These are phyloP conservation scores for Numenius phaeopus DNA, from an alignment of 2,797 vertebrate species.

Conservation along the genomic window DNA sequence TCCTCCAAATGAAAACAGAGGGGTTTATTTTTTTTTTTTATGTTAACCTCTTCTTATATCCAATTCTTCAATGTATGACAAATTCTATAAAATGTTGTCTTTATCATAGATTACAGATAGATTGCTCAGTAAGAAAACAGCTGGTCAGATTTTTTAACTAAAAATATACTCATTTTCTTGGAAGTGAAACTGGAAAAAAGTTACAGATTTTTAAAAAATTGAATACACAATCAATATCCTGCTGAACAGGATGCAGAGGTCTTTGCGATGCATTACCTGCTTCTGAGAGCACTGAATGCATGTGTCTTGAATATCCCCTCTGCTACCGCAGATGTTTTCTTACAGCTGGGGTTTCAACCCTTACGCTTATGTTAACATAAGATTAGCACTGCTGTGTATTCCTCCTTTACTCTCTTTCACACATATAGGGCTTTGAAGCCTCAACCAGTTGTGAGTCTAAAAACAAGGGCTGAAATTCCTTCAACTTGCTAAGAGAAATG, in stretches of 20 bases:
- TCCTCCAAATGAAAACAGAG: neutral
- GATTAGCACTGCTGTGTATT: neutral
- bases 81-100: neutral
- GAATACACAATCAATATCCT: neutral
- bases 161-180: neutral
- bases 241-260: neutral
- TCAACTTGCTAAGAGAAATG: conserved; percentile 31
- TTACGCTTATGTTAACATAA: neutral
- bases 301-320: neutral
- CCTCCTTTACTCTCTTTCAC: neutral
- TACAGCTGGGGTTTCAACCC: neutral
- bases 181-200: neutral
- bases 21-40: neutral
- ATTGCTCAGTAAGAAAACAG: neutral
- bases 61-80: neutral
- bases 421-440: neutral
- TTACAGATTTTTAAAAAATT: neutral
- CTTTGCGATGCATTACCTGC: neutral
- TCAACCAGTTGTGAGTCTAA: neutral
- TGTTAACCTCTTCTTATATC: neutral
- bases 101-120: neutral
- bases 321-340: neutral
- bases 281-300: neutral
- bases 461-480: conserved; percentile 47
- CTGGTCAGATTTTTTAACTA: neutral